Evolutionary conservation across 2,888 invertebrate species (phyloP).

Genomic region (Dioctria rufipes): DNA sequence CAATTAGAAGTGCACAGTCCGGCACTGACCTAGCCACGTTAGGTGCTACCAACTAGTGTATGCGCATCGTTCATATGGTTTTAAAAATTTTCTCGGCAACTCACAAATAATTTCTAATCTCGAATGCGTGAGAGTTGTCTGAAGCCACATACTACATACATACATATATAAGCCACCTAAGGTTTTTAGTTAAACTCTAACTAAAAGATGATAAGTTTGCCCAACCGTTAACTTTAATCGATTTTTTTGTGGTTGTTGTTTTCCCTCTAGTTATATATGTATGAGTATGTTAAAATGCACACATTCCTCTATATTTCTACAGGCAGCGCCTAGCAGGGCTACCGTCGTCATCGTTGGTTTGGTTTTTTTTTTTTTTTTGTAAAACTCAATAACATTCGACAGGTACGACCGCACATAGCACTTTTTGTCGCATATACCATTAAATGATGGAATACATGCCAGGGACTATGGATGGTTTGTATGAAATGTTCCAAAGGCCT

Average conservation of each 20-base stretch:
- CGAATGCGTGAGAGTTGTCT: not conserved
- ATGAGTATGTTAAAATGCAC: not conserved
- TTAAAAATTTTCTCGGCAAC: not conserved
- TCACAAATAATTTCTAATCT: not conserved
- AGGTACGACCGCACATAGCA: slow-evolving; percentile 13
- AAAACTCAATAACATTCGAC: slow-evolving; percentile 25
- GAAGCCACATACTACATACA: too few relatives aligned
- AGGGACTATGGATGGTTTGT: not conserved
- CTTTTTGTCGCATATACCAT: slow-evolving; percentile 27
- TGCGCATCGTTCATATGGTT: not conserved
- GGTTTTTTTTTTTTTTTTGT: not conserved
- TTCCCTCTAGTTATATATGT: not conserved
- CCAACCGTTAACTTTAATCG: slow-evolving; percentile 48
- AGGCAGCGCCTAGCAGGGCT: not conserved
- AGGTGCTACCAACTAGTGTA: not conserved
- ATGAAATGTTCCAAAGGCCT: not conserved
- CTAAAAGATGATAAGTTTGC: slow-evolving; percentile 29
- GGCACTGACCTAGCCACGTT: not conserved
- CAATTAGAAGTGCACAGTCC: slow-evolving; percentile 33
- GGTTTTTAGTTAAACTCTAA: not conserved
- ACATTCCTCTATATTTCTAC: not conserved
- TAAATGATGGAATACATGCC: slow-evolving; percentile 13
- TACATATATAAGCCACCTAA: not conserved
- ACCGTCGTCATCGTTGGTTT: not conserved
- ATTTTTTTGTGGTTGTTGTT: slow-evolving; percentile 27